Evolutionary conservation across 2,113 vertebrate genomes (phyloP), one percentile per base, ranked within the genome.

Genomic region (Callaeas wilsoni): DNA sequence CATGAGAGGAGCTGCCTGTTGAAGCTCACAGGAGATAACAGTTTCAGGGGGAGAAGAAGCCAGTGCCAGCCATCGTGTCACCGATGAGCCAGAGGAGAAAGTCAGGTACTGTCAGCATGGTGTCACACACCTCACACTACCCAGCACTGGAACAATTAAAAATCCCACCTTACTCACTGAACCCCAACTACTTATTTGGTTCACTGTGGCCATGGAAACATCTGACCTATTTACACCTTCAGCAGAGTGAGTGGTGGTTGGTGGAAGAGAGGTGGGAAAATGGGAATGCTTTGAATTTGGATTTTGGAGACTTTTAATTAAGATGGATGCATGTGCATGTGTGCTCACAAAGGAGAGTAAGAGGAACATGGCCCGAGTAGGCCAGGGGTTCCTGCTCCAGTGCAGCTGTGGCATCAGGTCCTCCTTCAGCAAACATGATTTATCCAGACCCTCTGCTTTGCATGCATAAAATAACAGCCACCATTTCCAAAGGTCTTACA

Each of bases 121-220:
- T 74, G 71, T 82, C 3, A 3, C 30, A 11, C 30, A 13, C 42
- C 60, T 90, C 0, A 0, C 0, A 3, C 19, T 81, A 50, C 39
- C 55, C 75, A 89, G 59, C 52, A 37, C 59, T 57, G 56, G 50
- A 65, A 75, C 52, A 67, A 87, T 83, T 90, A 70, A 44, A 87
- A 91, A 84, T 2, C 11, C 19, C 29, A 30, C 1, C 0, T 53
- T 32, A n/a, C 33, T 90, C 1, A 1, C 47, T 59, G 93, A 86
- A 81, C 68, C 68, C 82, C 78, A 90, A 21, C 67, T 44, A 67
- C 60, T 91, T 77, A 8, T 91, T 91, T 86, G 78, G 68, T 95
- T 94, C 18, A 4, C 42, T 37, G 92, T 77, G 85, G 79, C 92
- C 83, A 90, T 92, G 82, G 95, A 93, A 92, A 95, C 83, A 80